A percentile compares a stretch with the other conserved stretches of the same genome.
phyloP scores from a whole-genome alignment of 2,888 invertebrate species.

The Meiosimyza decipiens region DNA sequence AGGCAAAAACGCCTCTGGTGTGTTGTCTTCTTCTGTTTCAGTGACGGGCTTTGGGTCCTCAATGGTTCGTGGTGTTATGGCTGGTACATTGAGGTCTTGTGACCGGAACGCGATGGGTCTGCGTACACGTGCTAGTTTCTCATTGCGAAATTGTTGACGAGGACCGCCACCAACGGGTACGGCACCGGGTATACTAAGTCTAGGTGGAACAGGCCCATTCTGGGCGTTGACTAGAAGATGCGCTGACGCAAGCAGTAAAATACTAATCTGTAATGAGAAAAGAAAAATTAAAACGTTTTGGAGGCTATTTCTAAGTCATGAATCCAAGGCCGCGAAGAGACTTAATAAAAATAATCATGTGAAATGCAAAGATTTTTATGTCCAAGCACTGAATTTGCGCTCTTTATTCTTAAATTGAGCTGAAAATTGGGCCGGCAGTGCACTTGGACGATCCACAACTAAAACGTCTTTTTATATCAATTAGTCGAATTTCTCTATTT shows the following conservation, averaged over 20 bases:
- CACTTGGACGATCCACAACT: too few relatives aligned
- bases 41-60: constrained; percentile 74
- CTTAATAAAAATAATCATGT: too few relatives aligned
- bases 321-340: too few relatives aligned
- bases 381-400: too few relatives aligned
- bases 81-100: constrained; percentile 69
- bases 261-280: constrained; percentile 43
- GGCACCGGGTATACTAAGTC: constrained; percentile 77
- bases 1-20: constrained; percentile 71
- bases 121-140: constrained; percentile 60
- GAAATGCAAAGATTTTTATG: too few relatives aligned
- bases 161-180: constrained; percentile 59
- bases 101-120: constrained; percentile 68
- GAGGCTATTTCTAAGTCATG: too few relatives aligned
- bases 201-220: constrained; percentile 72
- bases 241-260: constrained; percentile 10
- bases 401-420: too few relatives aligned
- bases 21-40: constrained; percentile 74
- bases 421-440: too few relatives aligned
- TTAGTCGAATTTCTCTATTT: too few relatives aligned
- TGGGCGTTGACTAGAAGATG: constrained; percentile 64
- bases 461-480: too few relatives aligned
- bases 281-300: constrained; percentile 6
- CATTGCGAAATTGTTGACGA: constrained; percentile 56
- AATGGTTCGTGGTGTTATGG: constrained; percentile 57